Evolutionary conservation across 2,113 vertebrate species (phyloP).

Genomic region (Gobio gobio): DNA sequence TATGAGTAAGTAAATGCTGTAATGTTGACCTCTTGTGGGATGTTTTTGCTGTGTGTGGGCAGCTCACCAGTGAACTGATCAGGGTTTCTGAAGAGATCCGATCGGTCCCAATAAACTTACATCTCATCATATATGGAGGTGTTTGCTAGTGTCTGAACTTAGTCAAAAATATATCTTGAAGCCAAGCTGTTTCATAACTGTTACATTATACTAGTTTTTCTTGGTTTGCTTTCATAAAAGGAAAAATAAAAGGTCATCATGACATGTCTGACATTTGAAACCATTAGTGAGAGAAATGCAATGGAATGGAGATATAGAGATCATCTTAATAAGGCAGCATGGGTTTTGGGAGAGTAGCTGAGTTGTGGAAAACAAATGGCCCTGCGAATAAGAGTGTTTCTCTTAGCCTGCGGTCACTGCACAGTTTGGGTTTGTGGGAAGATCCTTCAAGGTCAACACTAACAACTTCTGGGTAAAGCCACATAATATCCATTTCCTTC

Average conservation of each 20-base stretch:
- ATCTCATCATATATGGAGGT: conserved; percentile 13
- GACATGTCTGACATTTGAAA: conserved; percentile 4
- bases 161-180: conserved; percentile 6
- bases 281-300: conserved; percentile 4
- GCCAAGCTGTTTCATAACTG: conserved; percentile 10
- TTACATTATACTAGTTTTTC: background rate
- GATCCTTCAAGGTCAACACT: conserved; percentile 72
- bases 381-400: conserved; percentile 46
- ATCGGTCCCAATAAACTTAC: background rate
- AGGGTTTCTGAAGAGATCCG: conserved; percentile 13
- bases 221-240: background rate
- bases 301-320: conserved; percentile 22
- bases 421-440: conserved; percentile 65
- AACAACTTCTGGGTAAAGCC: conserved; percentile 64
- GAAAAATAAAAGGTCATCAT: conserved; percentile 2
- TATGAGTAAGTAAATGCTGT: background rate
- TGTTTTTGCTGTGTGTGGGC: conserved; percentile 20
- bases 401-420: conserved; percentile 63
- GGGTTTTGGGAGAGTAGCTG: background rate
- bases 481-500: conserved; percentile 69
- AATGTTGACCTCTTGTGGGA: conserved; percentile 18
- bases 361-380: conserved; percentile 16
- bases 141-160: conserved; percentile 17
- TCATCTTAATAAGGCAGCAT: conserved; percentile 36
- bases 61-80: background rate